Percentiles rank a stretch among this genome's conserved stretches.
Conservation (phyloP, 2,797 vertebrate genomes). For the Falco peregrinus region DNA sequence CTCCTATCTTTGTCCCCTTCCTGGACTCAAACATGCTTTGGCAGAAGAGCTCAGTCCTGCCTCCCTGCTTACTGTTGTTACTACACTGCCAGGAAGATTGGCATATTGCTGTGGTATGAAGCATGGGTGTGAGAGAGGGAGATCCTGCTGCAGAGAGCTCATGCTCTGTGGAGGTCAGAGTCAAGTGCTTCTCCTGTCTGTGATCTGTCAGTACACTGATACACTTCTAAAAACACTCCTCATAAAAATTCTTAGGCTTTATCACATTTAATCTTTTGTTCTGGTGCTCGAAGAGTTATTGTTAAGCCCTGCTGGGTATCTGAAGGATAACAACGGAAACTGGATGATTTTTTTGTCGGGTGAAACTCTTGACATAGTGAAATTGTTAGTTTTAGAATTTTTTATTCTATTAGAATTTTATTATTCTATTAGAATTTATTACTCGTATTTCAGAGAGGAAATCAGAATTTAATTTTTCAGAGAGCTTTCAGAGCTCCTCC, state of each 20-base stretch:
- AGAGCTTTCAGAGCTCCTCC: background rate
- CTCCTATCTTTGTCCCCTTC: background rate
- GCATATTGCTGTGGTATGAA: background rate
- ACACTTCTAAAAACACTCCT: background rate
- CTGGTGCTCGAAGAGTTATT: background rate
- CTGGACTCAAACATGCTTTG: background rate
- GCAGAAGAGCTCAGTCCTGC: background rate
- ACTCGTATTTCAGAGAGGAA: background rate
- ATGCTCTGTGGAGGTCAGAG: background rate
- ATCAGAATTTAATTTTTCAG: background rate
- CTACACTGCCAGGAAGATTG: background rate
- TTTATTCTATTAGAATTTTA: too few relatives aligned
- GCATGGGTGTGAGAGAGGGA: background rate
- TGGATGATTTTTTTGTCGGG: accelerated
- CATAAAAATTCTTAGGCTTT: background rate
- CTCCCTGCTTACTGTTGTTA: background rate
- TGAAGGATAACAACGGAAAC: background rate
- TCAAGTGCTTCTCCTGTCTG: background rate
- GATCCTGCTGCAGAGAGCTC: background rate
- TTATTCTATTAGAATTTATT: background rate
- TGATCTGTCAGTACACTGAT: constrained; percentile 20
- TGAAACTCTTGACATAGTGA: background rate
- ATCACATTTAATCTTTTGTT: background rate
- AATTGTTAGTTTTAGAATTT: background rate
- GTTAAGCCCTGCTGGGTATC: background rate